A percentile compares a stretch with the other conserved stretches of the same genome.
phyloP scores from a whole-genome alignment of 64 coral and sea anemone genomes.

The Exaiptasia diaphana region DNA sequence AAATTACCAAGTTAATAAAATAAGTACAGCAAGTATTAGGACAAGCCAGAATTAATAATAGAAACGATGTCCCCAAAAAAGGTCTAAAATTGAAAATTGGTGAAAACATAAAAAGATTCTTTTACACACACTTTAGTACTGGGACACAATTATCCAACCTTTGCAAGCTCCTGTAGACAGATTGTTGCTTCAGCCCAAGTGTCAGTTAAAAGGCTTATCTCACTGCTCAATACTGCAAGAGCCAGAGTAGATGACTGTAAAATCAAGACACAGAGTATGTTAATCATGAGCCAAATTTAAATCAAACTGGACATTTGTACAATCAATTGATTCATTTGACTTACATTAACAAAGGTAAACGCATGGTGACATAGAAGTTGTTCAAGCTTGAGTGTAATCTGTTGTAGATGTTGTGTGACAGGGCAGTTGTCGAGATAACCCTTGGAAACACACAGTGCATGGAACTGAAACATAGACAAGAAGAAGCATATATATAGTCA shows the following conservation, averaged over 20 bases:
- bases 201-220: conserved; percentile 63
- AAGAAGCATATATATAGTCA: no score
- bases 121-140: not conserved
- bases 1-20: not conserved
- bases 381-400: conserved; percentile 69
- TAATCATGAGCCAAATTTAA: not conserved
- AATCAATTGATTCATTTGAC: not conserved
- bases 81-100: not conserved
- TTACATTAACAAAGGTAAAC: conserved; percentile 75
- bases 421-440: conserved; percentile 83
- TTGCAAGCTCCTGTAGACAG: conserved; percentile 64
- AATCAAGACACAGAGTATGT: not conserved
- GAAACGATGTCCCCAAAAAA: not conserved
- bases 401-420: conserved; percentile 74
- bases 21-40: not conserved
- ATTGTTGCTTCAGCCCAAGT: conserved; percentile 72
- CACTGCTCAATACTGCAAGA: conserved; percentile 71
- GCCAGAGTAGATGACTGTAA: conserved; percentile 82
- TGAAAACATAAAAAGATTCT: not conserved
- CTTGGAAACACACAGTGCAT: conserved; percentile 87
- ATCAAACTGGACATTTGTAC: not conserved
- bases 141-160: conserved; percentile 20
- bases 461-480: conserved; percentile 59
- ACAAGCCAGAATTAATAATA: not conserved
- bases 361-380: conserved; percentile 71